A percentile compares a stretch with the other conserved stretches of the same genome.
Conservation (phyloP, 2,797 vertebrate genomes). For the Cuniculus paca region DNA sequence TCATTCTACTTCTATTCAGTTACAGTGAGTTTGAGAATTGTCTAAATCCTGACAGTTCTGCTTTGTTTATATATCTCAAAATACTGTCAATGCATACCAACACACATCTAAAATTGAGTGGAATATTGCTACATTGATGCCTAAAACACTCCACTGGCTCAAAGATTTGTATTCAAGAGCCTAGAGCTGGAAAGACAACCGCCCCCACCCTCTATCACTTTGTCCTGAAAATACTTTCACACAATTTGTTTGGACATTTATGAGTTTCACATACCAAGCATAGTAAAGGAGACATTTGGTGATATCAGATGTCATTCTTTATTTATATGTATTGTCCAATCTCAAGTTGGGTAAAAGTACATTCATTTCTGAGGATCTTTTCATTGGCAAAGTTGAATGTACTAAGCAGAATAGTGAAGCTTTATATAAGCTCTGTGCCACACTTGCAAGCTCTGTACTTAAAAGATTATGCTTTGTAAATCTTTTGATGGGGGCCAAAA, state of each 20-base stretch:
- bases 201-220: not conserved
- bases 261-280: slow-evolving; percentile 66
- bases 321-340: slow-evolving; percentile 75
- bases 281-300: slow-evolving; percentile 69
- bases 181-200: slow-evolving; percentile 3
- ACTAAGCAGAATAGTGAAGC: slow-evolving; percentile 64
- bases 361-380: slow-evolving; percentile 72
- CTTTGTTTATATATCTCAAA: slow-evolving; percentile 46
- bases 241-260: slow-evolving; percentile 69
- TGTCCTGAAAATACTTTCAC: slow-evolving; percentile 64
- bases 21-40: slow-evolving; percentile 13
- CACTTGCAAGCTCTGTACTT: slow-evolving; percentile 76
- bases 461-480: slow-evolving; percentile 81
- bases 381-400: slow-evolving; percentile 71
- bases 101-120: not conserved
- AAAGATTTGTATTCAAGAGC: slow-evolving; percentile 19
- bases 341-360: slow-evolving; percentile 64
- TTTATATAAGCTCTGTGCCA: slow-evolving; percentile 77
- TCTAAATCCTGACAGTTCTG: slow-evolving; percentile 37
- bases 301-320: slow-evolving; percentile 76
- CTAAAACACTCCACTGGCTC: slow-evolving; percentile 25
- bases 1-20: slow-evolving; percentile 38
- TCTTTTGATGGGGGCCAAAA: slow-evolving; percentile 81
- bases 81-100: slow-evolving; percentile 49
- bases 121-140: not conserved